These are phyloP conservation scores for Prenolepis imparis DNA, from an alignment of 2,888 invertebrate genomes.

Conservation along the genomic window DNA sequence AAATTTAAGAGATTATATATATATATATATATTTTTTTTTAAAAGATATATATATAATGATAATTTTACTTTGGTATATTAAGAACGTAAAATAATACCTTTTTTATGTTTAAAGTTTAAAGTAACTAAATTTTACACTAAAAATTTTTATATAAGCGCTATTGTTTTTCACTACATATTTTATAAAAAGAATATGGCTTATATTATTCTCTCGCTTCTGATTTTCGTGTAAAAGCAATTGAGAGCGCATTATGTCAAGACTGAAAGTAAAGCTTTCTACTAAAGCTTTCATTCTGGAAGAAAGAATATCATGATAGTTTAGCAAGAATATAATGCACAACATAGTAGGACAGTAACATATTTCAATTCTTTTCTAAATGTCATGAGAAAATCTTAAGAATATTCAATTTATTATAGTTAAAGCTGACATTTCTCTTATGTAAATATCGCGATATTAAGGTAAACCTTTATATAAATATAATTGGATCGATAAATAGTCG, in stretches of 20 bases:
- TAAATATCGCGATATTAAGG: slow-evolving; percentile 16
- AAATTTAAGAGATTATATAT: background rate
- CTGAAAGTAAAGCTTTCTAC: background rate
- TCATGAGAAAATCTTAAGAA: background rate
- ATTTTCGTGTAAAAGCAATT: background rate
- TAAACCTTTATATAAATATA: slow-evolving; percentile 13
- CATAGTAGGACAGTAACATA: background rate
- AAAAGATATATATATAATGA: background rate
- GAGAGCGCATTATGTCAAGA: background rate
- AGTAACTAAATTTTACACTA: background rate
- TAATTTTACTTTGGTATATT: slow-evolving; percentile 2
- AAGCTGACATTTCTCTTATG: slow-evolving; percentile 5
- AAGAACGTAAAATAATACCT: background rate
- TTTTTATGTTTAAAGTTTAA: background rate
- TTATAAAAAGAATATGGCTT: background rate
- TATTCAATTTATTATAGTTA: background rate
- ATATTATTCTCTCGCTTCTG: background rate
- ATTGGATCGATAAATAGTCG: slow-evolving; percentile 31
- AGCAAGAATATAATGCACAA: background rate
- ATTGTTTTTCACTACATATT: background rate
- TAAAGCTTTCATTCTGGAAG: background rate
- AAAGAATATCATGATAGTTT: background rate
- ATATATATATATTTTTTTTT: too few species aligned
- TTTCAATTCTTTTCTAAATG: background rate
- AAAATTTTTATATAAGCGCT: background rate